Evolutionary conservation across 2,888 invertebrate species (phyloP).

Genomic region (Leucoma salicis): DNA sequence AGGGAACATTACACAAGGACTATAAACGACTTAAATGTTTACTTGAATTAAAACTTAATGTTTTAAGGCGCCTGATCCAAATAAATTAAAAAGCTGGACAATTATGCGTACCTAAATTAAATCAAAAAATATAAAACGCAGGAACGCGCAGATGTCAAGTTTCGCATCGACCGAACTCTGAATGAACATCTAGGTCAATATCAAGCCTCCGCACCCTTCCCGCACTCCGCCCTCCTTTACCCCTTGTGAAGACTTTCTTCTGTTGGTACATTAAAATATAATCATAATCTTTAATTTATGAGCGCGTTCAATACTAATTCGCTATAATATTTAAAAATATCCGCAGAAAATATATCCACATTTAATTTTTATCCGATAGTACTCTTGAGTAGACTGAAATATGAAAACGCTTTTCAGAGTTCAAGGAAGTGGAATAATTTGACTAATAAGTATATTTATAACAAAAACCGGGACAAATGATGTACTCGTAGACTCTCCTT

Average conservation of each 20-base stretch:
- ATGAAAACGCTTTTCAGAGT: too few species aligned
- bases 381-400: too few species aligned
- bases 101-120: slow-evolving; percentile 61
- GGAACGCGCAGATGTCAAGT: slow-evolving; percentile 81
- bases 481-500: too few species aligned
- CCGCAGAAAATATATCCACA: too few species aligned
- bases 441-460: too few species aligned
- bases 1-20: slow-evolving; percentile 51
- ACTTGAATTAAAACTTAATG: slow-evolving; percentile 10
- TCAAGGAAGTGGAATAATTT: too few species aligned
- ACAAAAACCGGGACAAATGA: too few species aligned
- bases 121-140: slow-evolving; percentile 73
- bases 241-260: slow-evolving; percentile 59
- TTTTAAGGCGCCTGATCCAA: slow-evolving; percentile 23
- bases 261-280: slow-evolving; percentile 55
- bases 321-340: too few species aligned
- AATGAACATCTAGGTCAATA: slow-evolving; percentile 83
- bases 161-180: slow-evolving; percentile 82
- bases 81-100: slow-evolving; percentile 50
- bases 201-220: slow-evolving; percentile 67
- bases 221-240: slow-evolving; percentile 47
- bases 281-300: slow-evolving; percentile 39
- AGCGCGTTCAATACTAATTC: slow-evolving; percentile 8
- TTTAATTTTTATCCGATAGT: too few species aligned
- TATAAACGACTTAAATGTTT: slow-evolving; percentile 19